These are phyloP conservation scores for Anas platyrhynchos DNA, from an alignment of 2,113 vertebrate species.

Conservation along the genomic window DNA sequence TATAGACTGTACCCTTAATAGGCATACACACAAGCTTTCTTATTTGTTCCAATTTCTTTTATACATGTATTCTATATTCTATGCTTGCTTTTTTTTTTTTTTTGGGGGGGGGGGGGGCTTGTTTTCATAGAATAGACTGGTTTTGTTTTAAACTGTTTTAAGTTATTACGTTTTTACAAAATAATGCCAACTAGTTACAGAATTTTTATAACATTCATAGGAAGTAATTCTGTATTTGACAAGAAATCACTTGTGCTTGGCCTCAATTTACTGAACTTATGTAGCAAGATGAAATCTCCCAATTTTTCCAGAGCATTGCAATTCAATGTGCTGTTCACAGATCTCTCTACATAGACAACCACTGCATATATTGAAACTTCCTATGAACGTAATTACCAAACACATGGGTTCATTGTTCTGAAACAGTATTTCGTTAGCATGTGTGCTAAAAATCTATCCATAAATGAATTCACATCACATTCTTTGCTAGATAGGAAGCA, in stretches of 20 bases:
- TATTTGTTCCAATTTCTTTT: neutral
- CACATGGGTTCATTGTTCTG: neutral
- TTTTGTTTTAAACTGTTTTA: neutral
- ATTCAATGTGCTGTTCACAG: neutral
- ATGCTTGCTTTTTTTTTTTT: neutral
- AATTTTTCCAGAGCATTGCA: neutral
- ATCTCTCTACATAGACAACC: neutral
- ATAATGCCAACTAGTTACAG: neutral
- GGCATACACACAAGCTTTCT: neutral
- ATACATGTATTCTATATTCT: neutral
- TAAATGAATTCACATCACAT: neutral
- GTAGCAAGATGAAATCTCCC: neutral
- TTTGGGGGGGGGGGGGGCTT: neutral
- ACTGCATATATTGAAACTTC: neutral
- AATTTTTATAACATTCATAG: neutral
- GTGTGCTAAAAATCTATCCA: neutral
- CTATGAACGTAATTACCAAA: neutral
- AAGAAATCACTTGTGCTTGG: neutral
- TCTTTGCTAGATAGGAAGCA: neutral
- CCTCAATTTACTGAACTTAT: neutral
- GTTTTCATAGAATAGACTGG: no score
- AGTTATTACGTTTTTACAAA: neutral
- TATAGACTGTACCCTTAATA: neutral
- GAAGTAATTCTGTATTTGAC: neutral
- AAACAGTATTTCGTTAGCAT: neutral